Base-by-base conservation (phyloP, 2,888 invertebrate species). In the Harpalus rubripes region DNA sequence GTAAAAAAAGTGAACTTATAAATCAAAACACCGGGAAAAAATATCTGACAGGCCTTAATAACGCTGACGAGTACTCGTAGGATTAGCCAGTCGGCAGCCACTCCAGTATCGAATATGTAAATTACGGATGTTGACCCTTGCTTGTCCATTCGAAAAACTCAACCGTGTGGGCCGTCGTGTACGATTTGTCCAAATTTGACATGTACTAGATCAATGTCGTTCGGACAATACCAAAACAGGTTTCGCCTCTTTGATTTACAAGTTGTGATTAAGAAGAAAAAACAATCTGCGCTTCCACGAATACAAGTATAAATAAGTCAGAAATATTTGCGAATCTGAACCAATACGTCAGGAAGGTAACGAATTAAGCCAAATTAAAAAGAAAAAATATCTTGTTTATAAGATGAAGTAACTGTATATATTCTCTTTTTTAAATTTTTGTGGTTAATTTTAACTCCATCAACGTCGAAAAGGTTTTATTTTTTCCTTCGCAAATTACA, bases 121-220 rank as follows among this genome's bases (percentile, higher is more conserved):
- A 74, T 74, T 74, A 18, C 41, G 72, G 72, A 18, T 41, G 52
- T 44, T 74, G 72, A 74, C 72, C 72, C 18, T 16, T 16, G 72
- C 72, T 44, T 74, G 72, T 18, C 72, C 72, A 44, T 44, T 74
- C 44, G 15, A 68, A 68, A 68, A 74, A 74, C 72, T 5, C 16
- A 74, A 8, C 16, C 7, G 44, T 74, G 72, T 74, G 44, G 72
- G 72, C 72, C 18, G 18, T 16, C 72, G 72, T 74, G 72, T 41
- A 44, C 44, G 72, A 74, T 44, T 74, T 74, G 72, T 41, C 72
- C 72, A 74, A 74, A 74, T 74, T 74, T 74, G 72, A 44, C 72
- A 74, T 74, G 72, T 74, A 74, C 72, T 74, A 74, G 72, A 74
- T 74, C 44, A 74, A 41, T 74, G 72, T 74, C 72, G 72, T 18